Base-by-base conservation (phyloP, 2,797 vertebrate species). In the Cercopithecus neglectus region DNA sequence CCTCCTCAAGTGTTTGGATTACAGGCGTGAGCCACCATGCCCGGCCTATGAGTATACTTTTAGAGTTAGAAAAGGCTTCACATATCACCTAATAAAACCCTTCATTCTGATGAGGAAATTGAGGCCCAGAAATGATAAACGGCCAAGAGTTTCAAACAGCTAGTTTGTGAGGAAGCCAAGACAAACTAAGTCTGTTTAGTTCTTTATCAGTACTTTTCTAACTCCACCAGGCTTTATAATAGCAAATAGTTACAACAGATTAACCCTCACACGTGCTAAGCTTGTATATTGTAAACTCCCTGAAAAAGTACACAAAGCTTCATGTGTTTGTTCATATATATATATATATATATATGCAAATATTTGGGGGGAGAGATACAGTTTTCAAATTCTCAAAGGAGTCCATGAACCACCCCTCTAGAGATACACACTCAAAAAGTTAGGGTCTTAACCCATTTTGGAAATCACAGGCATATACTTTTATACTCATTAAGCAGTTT, bases 21-120 rank as follows among this genome's bases (percentile, higher is more conserved):
- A 67, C 33, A n/a, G 61, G 16, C 16, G 4, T 19, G 61, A 67
- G 61, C 16, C 33, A 67, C 61, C 8, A 33, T 8, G 61, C 61
- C 61, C 9, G 33, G 33, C 7, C 61, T 67, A 46, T n/a, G 89
- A 61, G 21, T 16, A 91, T 33, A 82, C 33, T 78, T 95, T 79
- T 41, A 4, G 41, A 86, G 53, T 44, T 72, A 92, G 26, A 92
- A 94, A 79, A 5, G 30, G 10, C 16, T 95, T 95, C 24, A n/a
- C 5, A 2, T 57, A 64, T 39, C 7, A 94, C 46, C 19, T 92
- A 95, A 82, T 79, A 95, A 95, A 94, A 79, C 19, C 6, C n/a
- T 91, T 94, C 50, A 53, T 30, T 87, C 64, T 82, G 30, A 81
- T 39, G 33, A 94, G 7, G 55, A 96, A 94, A 94, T 57, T 92